Evolutionary conservation across 2,888 invertebrate genomes (phyloP), one percentile per base, ranked within the genome.

Genomic region (Hyposoter dolosus): DNA sequence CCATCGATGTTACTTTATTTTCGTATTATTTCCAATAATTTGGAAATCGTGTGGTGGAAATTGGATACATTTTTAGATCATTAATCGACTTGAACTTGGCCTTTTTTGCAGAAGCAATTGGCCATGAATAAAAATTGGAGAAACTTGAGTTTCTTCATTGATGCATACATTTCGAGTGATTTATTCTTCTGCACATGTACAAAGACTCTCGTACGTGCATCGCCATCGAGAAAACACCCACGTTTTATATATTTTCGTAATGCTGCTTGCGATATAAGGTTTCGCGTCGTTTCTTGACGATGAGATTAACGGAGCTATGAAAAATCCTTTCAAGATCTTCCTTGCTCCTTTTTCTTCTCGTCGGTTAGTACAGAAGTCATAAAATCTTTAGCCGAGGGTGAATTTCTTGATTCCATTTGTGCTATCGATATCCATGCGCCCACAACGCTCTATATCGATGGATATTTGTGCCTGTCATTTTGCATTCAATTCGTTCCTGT

Each of bases 401-500:
- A 15, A 47, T 6, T 47, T 7, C n/a, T 47, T n/a, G 43, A 40
- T 56, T 4, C 28, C 17, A 10, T 15, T 19, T 72, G 69, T 45
- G 35, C 17, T 71, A 45, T 63, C 69, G 71, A 71, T 60, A 80
- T 80, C 47, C 63, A 47, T 23, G 60, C 45, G 45, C 23, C 35
- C 50, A 65, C 23, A n/a, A 65, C 76, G n/a, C 45, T 45, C 35
- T 45, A 76, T 15, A 69, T 9, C 12, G 45, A 60, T n/a, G 43
- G n/a, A 35, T 76, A 65, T 50, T 32, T 32, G 60, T 65, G 6
- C 50, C 65, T 76, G 65, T 40, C 71, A 80, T 40, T 72, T 40
- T 50, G 28, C 72, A 35, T 65, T 50, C 72, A 40, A 72, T 72
- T 80, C 72, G 80, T 65, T 72, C 17, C 23, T 65, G 72, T 35